These are phyloP conservation scores for Cynoglossus semilaevis DNA, from an alignment of 2,113 vertebrate species.

Conservation along the genomic window DNA sequence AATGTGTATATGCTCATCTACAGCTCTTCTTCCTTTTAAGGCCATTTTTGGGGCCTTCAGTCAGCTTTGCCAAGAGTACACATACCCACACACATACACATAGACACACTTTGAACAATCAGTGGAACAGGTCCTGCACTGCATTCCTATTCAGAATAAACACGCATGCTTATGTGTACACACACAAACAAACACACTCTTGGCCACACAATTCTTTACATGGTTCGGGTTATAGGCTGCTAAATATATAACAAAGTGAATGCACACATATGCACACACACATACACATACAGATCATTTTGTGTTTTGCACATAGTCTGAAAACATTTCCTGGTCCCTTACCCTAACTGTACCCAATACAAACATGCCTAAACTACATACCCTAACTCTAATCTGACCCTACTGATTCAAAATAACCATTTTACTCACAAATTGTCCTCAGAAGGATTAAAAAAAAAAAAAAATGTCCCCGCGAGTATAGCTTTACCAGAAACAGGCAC, in stretches of 20 bases:
- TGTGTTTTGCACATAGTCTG: slow-evolving; percentile 13
- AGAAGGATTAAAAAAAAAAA: no score
- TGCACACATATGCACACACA: slow-evolving; percentile 14
- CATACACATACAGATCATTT: slow-evolving; percentile 8
- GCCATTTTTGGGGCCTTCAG: slow-evolving; percentile 60
- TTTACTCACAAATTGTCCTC: no score
- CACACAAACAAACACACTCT: no score
- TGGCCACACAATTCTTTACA: slow-evolving; percentile 1
- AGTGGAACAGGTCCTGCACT: no score
- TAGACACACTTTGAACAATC: slow-evolving; percentile 24
- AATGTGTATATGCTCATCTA: slow-evolving; percentile 47
- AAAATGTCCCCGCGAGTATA: no score
- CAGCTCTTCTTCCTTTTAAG: slow-evolving; percentile 74
- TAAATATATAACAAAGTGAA: slow-evolving; percentile 64
- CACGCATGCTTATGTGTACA: slow-evolving; percentile 21
- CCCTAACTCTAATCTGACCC: no score
- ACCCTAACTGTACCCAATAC: slow-evolving; percentile 12
- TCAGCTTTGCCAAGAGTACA: slow-evolving; percentile 63
- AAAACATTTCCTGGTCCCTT: slow-evolving; percentile 25
- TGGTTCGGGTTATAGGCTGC: slow-evolving; percentile 43
- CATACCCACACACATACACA: slow-evolving; percentile 16
- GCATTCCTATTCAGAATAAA: slow-evolving; percentile 46
- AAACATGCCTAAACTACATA: no score
- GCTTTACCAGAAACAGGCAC: no score
- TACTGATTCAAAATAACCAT: no score